Evolutionary conservation across 2,888 invertebrate species (phyloP), one percentile per base, ranked within the genome.

Genomic region (Nycteola revayana): DNA sequence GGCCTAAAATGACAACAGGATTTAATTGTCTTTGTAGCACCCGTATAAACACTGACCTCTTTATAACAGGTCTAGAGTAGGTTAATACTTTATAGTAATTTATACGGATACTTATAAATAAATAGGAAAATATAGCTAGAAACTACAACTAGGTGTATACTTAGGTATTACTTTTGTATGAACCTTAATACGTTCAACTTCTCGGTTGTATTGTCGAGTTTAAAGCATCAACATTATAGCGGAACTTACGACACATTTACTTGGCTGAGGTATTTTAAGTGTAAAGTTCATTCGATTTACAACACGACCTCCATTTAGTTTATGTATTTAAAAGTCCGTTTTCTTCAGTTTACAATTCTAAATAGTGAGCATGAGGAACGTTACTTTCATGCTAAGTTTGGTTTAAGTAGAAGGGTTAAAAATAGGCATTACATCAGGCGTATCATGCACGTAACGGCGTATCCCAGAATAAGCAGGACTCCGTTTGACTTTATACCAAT

Each of bases 11-110:
- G 40, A 37, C 34, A 38, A 58, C 57, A 38, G 44, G 18, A 21
- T 32, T 28, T 46, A 31, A 33, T 36, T 22, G 36, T 42, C 31
- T 22, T 40, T 36, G 29, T 28, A 22, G 27, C 39, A 18, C 40
- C 36, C 31, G 23, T 17, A 20, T 7, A 5, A 25, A 29, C 40
- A 34, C n/a, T n/a, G n/a, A n/a, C n/a, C n/a, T n/a, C n/a, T n/a
- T n/a, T n/a, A n/a, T n/a, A n/a, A n/a, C n/a, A 48, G 45, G 38
- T 39, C 33, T 32, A 34, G 24, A 55, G 44, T 44, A 47, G 44
- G 42, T 48, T 42, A 55, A 45, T 43, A 33, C 9, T 25, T 27
- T 44, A 37, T 44, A 42, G 42, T 51, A 51, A 42, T 27, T 3
- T 32, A 20, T 32, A 32, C 7, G n/a, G 4, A 7, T 7, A 7